phyloP scores from a whole-genome alignment of 2,888 invertebrate genomes.

The Oscheius sp. region DNA sequence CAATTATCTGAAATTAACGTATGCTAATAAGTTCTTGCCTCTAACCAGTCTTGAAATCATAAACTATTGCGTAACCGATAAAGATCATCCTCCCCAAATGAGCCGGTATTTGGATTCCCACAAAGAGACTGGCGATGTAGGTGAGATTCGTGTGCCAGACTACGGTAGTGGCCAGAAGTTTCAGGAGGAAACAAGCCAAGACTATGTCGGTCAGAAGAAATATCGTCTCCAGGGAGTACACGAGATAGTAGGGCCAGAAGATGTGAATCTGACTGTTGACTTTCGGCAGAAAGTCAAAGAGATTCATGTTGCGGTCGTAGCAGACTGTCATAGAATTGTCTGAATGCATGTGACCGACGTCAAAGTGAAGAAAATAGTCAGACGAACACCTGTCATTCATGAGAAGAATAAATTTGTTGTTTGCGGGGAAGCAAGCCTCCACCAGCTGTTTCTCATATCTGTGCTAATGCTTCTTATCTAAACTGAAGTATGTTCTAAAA shows the following conservation, averaged over 20 bases:
- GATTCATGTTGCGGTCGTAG: constrained; percentile 10
- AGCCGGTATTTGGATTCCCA: constrained; percentile 19
- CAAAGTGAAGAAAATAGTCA: neutral
- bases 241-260: constrained; percentile 8
- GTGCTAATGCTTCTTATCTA: too few species aligned
- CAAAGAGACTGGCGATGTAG: constrained; percentile 7
- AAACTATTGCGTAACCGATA: constrained; percentile 9
- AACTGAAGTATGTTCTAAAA: too few species aligned
- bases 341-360: neutral
- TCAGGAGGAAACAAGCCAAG: constrained; percentile 18
- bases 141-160: constrained; percentile 30
- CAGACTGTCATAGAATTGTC: constrained; percentile 21
- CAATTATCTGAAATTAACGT: constrained; percentile 8
- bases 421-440: too few species aligned
- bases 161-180: constrained; percentile 11
- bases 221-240: neutral
- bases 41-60: constrained; percentile 1
- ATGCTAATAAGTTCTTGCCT: too few species aligned
- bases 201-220: constrained; percentile 3
- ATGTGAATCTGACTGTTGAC: neutral
- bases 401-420: too few species aligned
- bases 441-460: too few species aligned
- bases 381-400: constrained; percentile 10
- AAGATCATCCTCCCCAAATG: constrained; percentile 23
- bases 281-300: constrained; percentile 26